Percentiles rank a stretch among this genome's conserved stretches.
Evolutionary conservation across 1,140 invertebrate species (phyloP).

Genomic region (Brachystomella parvula): DNA sequence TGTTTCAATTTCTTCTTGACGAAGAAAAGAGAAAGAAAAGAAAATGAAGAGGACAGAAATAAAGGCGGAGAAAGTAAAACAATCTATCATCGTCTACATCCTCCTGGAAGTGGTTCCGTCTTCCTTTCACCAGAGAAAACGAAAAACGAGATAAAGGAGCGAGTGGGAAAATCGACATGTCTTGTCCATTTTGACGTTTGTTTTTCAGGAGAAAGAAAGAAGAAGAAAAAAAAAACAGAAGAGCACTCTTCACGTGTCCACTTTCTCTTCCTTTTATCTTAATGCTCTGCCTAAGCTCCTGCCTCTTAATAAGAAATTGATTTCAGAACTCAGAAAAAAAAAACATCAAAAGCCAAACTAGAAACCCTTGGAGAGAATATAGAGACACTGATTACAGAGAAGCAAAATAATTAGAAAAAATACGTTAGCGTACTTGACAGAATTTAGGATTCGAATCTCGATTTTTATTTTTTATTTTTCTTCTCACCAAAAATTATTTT

Average conservation of each 20-base stretch:
- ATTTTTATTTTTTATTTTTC: not conserved
- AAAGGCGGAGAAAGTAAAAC: conserved; percentile 23
- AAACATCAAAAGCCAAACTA: not conserved
- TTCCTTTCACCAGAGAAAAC: too few relatives aligned
- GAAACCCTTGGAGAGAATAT: not conserved
- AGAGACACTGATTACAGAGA: not conserved
- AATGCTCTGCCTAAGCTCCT: not conserved
- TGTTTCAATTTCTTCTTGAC: not conserved
- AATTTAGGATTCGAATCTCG: not conserved
- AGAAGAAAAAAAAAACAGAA: not conserved
- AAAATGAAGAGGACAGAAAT: conserved; percentile 10
- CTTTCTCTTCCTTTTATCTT: not conserved
- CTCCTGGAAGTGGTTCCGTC: conserved; percentile 8
- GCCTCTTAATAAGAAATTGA: not conserved
- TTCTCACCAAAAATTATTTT: not conserved
- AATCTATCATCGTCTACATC: conserved; percentile 35
- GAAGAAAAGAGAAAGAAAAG: conserved; percentile 13
- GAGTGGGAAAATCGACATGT: conserved; percentile 37
- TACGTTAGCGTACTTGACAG: not conserved
- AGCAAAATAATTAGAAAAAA: not conserved
- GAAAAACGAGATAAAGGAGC: conserved; percentile 23
- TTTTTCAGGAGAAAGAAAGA: not conserved
- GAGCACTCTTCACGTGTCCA: not conserved
- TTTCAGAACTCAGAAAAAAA: not conserved
- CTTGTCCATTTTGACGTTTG: conserved; percentile 35